Percentiles rank a stretch among this genome's conserved stretches.
Conservation (phyloP, 2,113 vertebrate genomes). For the Syrrhaptes paradoxus region DNA sequence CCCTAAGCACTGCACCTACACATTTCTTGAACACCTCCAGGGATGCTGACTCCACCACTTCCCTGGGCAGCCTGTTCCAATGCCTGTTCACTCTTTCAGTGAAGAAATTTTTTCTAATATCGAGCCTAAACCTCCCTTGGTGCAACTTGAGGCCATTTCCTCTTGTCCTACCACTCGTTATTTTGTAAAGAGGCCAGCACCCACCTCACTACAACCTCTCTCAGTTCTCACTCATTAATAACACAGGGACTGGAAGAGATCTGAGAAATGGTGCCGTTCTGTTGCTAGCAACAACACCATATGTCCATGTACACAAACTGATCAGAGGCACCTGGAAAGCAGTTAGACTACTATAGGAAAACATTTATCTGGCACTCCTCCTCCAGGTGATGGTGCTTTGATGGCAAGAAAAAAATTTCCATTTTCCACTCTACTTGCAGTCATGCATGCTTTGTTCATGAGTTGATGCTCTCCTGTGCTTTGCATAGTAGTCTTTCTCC, state of each 20-base stretch:
- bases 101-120: too few species aligned
- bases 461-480: background rate
- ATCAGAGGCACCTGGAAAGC: background rate
- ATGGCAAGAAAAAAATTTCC: background rate
- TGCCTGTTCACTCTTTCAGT: too few species aligned
- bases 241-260: background rate
- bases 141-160: too few species aligned
- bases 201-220: background rate
- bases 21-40: too few species aligned
- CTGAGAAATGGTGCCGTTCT: background rate
- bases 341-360: background rate
- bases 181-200: too few species aligned
- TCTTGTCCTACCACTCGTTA: too few species aligned
- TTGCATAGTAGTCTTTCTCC: background rate
- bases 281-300: background rate
- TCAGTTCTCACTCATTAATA: background rate
- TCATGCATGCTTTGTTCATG: background rate
- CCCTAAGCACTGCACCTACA: too few species aligned
- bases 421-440: background rate
- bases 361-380: background rate
- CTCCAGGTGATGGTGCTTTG: background rate
- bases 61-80: too few species aligned
- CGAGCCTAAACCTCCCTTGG: too few species aligned
- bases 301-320: background rate
- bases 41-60: too few species aligned